These are phyloP conservation scores for Cydia splendana DNA, from an alignment of 1,140 invertebrate species.

Conservation along the genomic window DNA sequence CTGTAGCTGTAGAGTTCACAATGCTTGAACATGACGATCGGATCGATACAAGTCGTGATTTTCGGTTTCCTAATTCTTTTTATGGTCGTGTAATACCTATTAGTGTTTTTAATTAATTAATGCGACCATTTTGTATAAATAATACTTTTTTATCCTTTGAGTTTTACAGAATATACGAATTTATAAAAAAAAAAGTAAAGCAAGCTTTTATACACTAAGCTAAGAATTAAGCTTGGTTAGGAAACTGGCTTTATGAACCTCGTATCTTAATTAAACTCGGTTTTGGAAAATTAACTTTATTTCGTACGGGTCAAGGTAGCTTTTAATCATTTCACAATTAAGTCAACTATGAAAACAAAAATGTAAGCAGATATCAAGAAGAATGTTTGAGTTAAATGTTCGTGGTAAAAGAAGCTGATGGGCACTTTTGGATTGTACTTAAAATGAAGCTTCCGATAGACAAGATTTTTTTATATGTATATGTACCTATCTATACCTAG, in stretches of 20 bases:
- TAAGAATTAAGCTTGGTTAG: constrained; percentile 7
- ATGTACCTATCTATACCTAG: too few species aligned
- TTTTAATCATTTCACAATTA: neutral
- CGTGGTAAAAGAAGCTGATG: too few species aligned
- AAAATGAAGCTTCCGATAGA: too few species aligned
- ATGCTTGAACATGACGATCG: neutral
- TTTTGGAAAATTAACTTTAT: neutral
- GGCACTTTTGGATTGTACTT: too few species aligned
- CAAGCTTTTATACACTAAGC: too few species aligned
- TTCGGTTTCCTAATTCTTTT: constrained; percentile 18
- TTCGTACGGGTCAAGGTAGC: neutral
- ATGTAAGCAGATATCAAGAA: neutral
- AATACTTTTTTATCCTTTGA: too few species aligned
- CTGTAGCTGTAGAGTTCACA: neutral
- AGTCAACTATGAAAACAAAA: neutral
- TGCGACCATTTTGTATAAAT: neutral
- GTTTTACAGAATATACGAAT: too few species aligned
- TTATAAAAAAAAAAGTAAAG: too few species aligned
- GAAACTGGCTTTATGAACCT: neutral
- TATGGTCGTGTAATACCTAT: neutral
- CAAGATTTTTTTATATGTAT: too few species aligned
- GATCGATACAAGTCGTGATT: neutral
- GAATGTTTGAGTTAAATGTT: too few species aligned
- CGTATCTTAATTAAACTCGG: neutral
- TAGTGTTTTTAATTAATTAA: constrained; percentile 14